Percentiles rank a stretch among this genome's conserved stretches.
phyloP scores from a whole-genome alignment of 53 echinoderm and acorn worm genomes.

The Arbacia lixula region DNA sequence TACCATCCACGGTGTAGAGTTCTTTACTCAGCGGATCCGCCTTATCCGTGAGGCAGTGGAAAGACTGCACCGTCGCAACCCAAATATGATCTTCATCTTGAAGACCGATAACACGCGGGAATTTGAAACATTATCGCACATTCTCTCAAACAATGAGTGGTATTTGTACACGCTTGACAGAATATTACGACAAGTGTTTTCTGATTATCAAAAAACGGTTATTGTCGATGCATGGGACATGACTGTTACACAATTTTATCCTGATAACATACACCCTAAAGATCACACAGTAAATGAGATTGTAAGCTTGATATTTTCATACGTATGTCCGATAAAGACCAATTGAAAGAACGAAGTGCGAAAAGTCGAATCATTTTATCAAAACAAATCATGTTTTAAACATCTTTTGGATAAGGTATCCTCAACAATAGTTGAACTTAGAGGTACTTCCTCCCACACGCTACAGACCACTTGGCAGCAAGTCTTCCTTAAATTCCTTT shows the following conservation, averaged over 20 bases:
- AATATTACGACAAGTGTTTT: slow-evolving; percentile 3
- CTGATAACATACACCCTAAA: slow-evolving; percentile 11
- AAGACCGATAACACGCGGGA: slow-evolving; percentile 31
- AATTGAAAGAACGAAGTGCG: too few relatives aligned
- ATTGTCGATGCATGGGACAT: slow-evolving; percentile 42
- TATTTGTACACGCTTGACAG: slow-evolving; percentile 30
- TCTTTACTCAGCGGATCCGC: neutral
- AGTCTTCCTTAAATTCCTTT: too few relatives aligned
- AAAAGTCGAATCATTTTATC: too few relatives aligned
- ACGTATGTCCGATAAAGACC: slow-evolving; percentile 6
- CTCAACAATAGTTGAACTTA: too few relatives aligned
- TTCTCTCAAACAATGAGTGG: slow-evolving; percentile 42
- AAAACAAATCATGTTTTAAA: too few relatives aligned
- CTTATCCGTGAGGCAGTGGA: neutral
- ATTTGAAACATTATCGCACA: neutral
- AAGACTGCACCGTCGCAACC: slow-evolving; percentile 25
- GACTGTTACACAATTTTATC: slow-evolving; percentile 6
- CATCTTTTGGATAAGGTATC: too few relatives aligned
- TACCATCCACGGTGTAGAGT: slow-evolving; percentile 12
- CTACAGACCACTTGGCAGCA: too few relatives aligned
- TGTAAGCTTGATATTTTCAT: slow-evolving; percentile 10
- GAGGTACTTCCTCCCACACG: too few relatives aligned
- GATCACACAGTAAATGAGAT: neutral
- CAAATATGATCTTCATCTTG: slow-evolving; percentile 5
- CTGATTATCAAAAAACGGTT: slow-evolving; percentile 2